Conservation (phyloP, 2,113 vertebrate genomes). For the Ariopsis seemanni region DNA sequence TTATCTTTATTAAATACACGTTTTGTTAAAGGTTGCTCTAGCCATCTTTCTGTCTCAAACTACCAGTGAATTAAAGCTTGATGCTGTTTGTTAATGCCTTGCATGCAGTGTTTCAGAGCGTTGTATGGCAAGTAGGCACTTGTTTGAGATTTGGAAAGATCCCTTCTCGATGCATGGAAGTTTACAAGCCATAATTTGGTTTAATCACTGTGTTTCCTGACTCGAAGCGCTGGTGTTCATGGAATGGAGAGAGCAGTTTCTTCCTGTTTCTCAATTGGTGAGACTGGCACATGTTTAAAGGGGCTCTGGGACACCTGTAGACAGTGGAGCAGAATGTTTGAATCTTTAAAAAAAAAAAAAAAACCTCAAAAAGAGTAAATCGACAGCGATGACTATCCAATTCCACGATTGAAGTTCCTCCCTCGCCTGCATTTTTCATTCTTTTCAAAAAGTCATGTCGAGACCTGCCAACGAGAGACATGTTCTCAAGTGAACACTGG, state of each 20-base stretch:
- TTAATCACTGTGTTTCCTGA: conserved; percentile 51
- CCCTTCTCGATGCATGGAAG: conserved; percentile 66
- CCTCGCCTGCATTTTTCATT: conserved; percentile 79
- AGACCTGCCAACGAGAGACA: conserved; percentile 92
- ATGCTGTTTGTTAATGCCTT: conserved; percentile 79
- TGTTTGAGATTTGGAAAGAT: conserved; percentile 75
- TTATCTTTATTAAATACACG: conserved; percentile 63
- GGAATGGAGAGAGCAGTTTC: conserved; percentile 95
- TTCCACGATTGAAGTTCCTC: conserved; percentile 86
- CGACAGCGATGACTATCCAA: conserved; percentile 54
- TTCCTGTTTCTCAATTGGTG: conserved; percentile 88
- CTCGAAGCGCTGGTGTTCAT: conserved; percentile 76
- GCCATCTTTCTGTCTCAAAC: conserved; percentile 81
- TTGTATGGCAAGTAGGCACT: conserved; percentile 68
- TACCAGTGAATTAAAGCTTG: conserved; percentile 62
- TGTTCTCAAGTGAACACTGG: conserved; percentile 94
- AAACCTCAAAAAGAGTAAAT: conserved; percentile 43
- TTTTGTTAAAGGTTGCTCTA: conserved; percentile 81
- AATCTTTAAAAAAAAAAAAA: conserved; percentile 53
- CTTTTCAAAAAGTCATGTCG: conserved; percentile 83
- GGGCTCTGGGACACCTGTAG: conserved; percentile 78
- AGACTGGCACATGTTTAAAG: conserved; percentile 95
- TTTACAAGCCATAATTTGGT: conserved; percentile 56
- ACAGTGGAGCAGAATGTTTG: conserved; percentile 79
- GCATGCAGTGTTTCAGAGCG: conserved; percentile 92